These are phyloP conservation scores for Okamejei kenojei DNA, from an alignment of 2,797 vertebrate species.

Conservation along the genomic window DNA sequence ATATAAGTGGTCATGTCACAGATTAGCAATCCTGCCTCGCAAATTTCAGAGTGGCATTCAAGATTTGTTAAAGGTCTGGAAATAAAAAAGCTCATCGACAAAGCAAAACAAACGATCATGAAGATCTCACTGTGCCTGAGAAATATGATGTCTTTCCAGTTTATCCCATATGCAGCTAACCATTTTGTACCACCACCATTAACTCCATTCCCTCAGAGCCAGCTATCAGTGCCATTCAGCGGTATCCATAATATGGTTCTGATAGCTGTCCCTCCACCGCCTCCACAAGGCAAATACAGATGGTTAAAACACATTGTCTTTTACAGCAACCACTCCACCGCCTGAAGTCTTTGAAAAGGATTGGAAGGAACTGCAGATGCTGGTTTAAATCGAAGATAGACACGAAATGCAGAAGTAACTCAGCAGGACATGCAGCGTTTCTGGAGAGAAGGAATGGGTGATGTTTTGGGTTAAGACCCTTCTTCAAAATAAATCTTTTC, in stretches of 20 bases:
- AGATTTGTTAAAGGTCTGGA: not conserved
- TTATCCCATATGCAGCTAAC: not conserved
- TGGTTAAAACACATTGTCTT: not conserved
- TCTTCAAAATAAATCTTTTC: too few relatives aligned
- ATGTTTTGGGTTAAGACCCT: too few relatives aligned
- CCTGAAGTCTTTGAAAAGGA: not conserved
- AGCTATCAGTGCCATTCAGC: too few relatives aligned
- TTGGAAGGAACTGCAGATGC: too few relatives aligned
- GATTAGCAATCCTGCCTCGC: not conserved
- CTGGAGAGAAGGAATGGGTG: too few relatives aligned
- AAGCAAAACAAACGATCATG: not conserved
- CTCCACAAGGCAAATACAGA: not conserved
- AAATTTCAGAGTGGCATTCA: not conserved
- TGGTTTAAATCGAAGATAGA: too few relatives aligned
- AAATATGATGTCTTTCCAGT: not conserved
- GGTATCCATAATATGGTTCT: too few relatives aligned
- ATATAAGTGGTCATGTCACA: not conserved
- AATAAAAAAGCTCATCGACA: not conserved
- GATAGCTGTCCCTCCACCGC: too few relatives aligned
- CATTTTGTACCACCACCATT: not conserved
- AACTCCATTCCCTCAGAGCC: not conserved
- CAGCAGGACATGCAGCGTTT: too few relatives aligned
- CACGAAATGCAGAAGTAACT: too few relatives aligned
- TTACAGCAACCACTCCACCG: not conserved
- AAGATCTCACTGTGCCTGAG: not conserved